Conservation (phyloP, 2,797 vertebrate species). For the Bovichtus variegatus region DNA sequence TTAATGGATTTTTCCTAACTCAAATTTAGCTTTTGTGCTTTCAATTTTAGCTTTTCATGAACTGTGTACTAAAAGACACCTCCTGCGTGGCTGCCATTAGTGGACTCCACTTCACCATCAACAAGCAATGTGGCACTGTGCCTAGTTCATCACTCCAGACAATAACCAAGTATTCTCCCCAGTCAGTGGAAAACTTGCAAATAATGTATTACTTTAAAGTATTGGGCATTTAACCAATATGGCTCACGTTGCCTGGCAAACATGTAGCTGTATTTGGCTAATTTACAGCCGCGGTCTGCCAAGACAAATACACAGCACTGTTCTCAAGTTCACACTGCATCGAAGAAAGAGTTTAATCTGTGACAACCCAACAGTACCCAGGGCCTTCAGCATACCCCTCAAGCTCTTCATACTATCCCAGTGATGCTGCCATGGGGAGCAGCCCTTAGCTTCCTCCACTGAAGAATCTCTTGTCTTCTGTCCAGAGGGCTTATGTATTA, state of each 20-base stretch:
- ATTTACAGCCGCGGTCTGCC: conserved; percentile 29
- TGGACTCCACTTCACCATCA: conserved; percentile 16
- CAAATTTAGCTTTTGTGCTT: conserved; percentile 17
- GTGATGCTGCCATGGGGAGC: conserved; percentile 14
- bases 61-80: background rate
- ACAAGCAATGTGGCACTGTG: conserved; percentile 22
- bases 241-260: conserved; percentile 40
- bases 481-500: conserved; percentile 38
- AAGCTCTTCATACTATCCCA: conserved; percentile 4
- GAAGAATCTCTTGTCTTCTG: conserved; percentile 34
- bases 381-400: background rate
- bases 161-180: conserved; percentile 20
- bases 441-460: background rate
- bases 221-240: conserved; percentile 34
- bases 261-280: conserved; percentile 38
- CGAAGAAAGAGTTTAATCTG: conserved; percentile 39
- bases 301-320: conserved; percentile 25
- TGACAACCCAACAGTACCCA: conserved; percentile 18
- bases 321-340: conserved; percentile 13
- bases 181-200: conserved; percentile 35
- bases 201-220: conserved; percentile 27
- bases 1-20: background rate
- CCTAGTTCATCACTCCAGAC: conserved; percentile 26
- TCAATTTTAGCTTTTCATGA: conserved; percentile 9
- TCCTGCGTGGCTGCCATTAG: background rate